phyloP scores from a whole-genome alignment of 2,888 invertebrate species.

The Physocephala rufipes region DNA sequence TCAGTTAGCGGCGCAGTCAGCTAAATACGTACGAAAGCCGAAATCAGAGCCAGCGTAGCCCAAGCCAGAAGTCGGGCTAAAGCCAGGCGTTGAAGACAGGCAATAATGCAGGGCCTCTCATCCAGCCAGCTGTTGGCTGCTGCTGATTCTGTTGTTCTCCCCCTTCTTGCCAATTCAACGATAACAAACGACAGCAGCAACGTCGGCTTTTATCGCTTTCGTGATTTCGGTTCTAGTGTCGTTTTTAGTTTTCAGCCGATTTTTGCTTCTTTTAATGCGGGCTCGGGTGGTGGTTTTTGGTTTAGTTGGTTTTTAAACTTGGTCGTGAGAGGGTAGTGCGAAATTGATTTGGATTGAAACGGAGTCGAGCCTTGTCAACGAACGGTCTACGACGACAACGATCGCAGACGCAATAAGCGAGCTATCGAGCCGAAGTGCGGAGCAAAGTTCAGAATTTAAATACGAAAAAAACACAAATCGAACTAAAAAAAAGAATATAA shows the following conservation, averaged over 20 bases:
- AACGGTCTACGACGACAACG: neutral
- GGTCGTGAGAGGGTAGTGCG: constrained; percentile 64
- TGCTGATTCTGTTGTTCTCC: constrained; percentile 18
- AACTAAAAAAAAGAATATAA: constrained; percentile 36
- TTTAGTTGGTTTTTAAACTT: constrained; percentile 64
- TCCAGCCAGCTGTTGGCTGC: no score
- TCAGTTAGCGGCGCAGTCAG: constrained; percentile 14
- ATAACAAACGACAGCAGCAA: neutral
- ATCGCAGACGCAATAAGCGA: neutral
- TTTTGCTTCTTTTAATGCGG: constrained; percentile 43
- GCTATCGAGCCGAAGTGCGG: constrained; percentile 6
- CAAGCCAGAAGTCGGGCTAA: constrained; percentile 29
- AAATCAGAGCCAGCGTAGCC: constrained; percentile 34
- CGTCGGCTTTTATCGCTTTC: constrained; percentile 24
- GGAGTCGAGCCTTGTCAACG: constrained; percentile 2
- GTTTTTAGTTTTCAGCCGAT: constrained; percentile 30
- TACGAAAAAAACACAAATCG: constrained; percentile 16
- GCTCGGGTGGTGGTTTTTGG: constrained; percentile 58
- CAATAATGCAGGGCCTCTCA: constrained; percentile 31
- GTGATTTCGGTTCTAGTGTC: constrained; percentile 25
- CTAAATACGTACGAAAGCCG: constrained; percentile 6
- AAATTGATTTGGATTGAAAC: no score
- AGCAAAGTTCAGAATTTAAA: constrained; percentile 23
- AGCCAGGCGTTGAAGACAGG: constrained; percentile 15
- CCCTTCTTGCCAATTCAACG: constrained; percentile 5